Evolutionary conservation across 2,797 vertebrate species (phyloP).

Genomic region (Coilia nasus): DNA sequence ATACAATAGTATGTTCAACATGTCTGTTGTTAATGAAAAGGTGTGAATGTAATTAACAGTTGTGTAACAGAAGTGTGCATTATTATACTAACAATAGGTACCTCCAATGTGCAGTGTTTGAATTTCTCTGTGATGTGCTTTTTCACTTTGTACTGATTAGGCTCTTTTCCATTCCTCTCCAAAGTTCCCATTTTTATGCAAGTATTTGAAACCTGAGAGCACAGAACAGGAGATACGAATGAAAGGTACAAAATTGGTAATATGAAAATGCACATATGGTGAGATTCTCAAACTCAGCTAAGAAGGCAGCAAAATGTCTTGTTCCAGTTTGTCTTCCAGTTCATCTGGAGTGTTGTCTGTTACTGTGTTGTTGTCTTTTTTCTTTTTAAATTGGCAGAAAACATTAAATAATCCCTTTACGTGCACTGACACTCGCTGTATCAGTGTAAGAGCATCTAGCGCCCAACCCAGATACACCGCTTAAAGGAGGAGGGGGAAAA

Average conservation of each 20-base stretch:
- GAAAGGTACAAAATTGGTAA: too few relatives aligned
- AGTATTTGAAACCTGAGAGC: background rate
- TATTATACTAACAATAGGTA: background rate
- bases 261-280: too few relatives aligned
- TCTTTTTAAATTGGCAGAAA: background rate
- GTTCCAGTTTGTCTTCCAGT: background rate
- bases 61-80: background rate
- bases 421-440: background rate
- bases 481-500: background rate
- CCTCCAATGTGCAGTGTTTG: background rate
- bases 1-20: background rate
- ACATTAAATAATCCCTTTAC: slow-evolving; percentile 14
- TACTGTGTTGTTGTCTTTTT: background rate
- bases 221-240: too few relatives aligned
- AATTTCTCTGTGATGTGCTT: background rate
- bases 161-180: background rate
- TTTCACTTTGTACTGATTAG: background rate
- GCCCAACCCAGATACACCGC: background rate
- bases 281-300: too few relatives aligned
- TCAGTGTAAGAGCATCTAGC: background rate
- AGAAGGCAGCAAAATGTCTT: background rate
- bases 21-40: background rate
- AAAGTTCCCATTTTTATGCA: background rate
- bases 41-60: background rate
- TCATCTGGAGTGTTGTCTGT: too few relatives aligned